Conservation (phyloP, 2,888 invertebrate species). For the Piscicola geometra region DNA sequence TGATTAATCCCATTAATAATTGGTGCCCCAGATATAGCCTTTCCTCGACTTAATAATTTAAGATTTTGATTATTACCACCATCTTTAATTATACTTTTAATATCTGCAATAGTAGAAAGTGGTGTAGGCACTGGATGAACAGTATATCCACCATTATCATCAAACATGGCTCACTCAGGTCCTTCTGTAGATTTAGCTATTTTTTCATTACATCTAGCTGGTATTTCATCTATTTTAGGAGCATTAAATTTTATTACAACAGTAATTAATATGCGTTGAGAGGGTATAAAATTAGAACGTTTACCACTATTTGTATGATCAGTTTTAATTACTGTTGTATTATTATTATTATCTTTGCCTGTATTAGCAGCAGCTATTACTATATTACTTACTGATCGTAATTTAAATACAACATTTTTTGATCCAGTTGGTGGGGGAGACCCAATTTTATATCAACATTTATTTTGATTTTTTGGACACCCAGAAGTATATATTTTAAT, state of each 20-base stretch:
- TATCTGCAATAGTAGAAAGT: conserved; percentile 65
- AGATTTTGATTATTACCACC: conserved; percentile 75
- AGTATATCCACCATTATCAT: conserved; percentile 68
- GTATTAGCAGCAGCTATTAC: conserved; percentile 76
- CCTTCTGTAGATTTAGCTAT: conserved; percentile 71
- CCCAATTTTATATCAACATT: conserved; percentile 74
- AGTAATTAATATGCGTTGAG: conserved; percentile 67
- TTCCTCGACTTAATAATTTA: conserved; percentile 78
- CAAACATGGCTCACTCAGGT: conserved; percentile 65
- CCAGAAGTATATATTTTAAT: conserved; percentile 83
- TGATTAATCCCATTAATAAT: conserved; percentile 73
- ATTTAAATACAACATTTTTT: conserved; percentile 76
- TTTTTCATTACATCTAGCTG: conserved; percentile 72
- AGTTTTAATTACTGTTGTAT: conserved; percentile 65
- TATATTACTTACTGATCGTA: conserved; percentile 73
- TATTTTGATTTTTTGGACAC: conserved; percentile 83
- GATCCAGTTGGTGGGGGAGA: conserved; percentile 75
- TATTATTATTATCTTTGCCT: conserved; percentile 68
- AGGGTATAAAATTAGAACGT: conserved; percentile 63
- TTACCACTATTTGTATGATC: conserved; percentile 72
- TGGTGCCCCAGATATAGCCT: conserved; percentile 74
- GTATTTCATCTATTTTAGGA: conserved; percentile 66
- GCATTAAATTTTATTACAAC: conserved; percentile 76
- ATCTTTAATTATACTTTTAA: conserved; percentile 65
- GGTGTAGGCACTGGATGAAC: conserved; percentile 76